phyloP scores from a whole-genome alignment of 2,113 vertebrate genomes.

The Catharus fuscescens region DNA sequence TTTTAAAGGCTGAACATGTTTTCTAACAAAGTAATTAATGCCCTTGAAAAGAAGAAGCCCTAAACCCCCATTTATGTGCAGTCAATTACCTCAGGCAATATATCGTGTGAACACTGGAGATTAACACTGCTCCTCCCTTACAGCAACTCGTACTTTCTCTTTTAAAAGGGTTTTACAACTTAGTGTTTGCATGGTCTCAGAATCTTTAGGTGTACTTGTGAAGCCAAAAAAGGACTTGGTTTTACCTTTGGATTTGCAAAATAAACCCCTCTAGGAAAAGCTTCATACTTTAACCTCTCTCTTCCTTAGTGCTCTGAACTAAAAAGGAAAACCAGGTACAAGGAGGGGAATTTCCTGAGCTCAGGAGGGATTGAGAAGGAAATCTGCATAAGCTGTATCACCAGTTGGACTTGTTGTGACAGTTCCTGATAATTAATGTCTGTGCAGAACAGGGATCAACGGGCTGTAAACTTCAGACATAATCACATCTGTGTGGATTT shows the following conservation, averaged over 20 bases:
- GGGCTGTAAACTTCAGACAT: not conserved
- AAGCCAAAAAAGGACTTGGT: not conserved
- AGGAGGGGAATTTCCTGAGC: not conserved
- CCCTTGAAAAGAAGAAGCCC: not conserved
- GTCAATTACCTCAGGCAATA: not conserved
- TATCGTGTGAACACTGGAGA: not conserved
- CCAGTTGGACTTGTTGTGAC: not conserved
- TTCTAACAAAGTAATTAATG: not conserved
- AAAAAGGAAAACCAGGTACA: not conserved
- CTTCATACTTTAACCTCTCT: not conserved
- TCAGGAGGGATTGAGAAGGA: not conserved
- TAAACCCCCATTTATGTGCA: not conserved
- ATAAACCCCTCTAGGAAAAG: not conserved
- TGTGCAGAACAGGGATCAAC: constrained; percentile 15
- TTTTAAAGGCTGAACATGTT: not conserved
- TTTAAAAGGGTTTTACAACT: not conserved
- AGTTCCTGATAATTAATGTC: constrained; percentile 22
- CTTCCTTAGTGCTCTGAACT: not conserved
- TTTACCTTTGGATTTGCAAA: not conserved
- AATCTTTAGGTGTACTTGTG: not conserved
- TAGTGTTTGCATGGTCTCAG: not conserved
- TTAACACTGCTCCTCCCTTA: not conserved
- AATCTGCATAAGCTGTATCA: not conserved
- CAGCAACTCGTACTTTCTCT: not conserved
- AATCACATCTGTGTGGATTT: not conserved